phyloP scores from a whole-genome alignment of 2,113 vertebrate species.

The Clarias batrachus region DNA sequence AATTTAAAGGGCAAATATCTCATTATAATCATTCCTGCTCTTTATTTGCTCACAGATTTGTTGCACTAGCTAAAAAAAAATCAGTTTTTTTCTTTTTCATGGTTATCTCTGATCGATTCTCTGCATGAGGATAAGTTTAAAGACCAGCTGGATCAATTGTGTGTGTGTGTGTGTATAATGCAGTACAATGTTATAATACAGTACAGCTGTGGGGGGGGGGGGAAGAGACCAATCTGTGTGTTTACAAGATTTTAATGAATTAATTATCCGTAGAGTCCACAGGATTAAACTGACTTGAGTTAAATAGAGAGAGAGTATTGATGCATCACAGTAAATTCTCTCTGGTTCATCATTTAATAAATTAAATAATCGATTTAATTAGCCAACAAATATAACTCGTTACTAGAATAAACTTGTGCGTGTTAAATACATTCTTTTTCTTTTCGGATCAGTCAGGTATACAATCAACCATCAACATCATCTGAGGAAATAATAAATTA shows the following conservation, averaged over 20 bases:
- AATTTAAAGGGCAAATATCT: neutral
- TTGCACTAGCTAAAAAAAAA: too few relatives aligned
- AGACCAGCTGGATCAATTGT: neutral
- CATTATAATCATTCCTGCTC: neutral
- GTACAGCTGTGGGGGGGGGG: too few relatives aligned
- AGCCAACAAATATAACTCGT: neutral
- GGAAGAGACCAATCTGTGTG: too few relatives aligned
- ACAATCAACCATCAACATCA: neutral
- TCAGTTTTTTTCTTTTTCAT: too few relatives aligned
- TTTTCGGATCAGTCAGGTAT: neutral
- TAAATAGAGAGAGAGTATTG: neutral
- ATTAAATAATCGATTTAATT: neutral
- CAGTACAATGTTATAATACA: too few relatives aligned
- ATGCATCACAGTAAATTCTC: neutral
- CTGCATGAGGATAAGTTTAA: neutral
- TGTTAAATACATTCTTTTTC: neutral
- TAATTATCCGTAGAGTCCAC: too few relatives aligned
- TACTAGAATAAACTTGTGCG: neutral
- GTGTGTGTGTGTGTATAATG: too few relatives aligned
- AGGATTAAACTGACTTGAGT: too few relatives aligned
- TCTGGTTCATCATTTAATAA: neutral
- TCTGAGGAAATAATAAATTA: neutral
- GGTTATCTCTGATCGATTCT: neutral
- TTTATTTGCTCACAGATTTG: too few relatives aligned
- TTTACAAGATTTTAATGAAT: too few relatives aligned